These are phyloP conservation scores for Heliconius eleuchia DNA, from an alignment of 1,140 invertebrate species.

Conservation along the genomic window DNA sequence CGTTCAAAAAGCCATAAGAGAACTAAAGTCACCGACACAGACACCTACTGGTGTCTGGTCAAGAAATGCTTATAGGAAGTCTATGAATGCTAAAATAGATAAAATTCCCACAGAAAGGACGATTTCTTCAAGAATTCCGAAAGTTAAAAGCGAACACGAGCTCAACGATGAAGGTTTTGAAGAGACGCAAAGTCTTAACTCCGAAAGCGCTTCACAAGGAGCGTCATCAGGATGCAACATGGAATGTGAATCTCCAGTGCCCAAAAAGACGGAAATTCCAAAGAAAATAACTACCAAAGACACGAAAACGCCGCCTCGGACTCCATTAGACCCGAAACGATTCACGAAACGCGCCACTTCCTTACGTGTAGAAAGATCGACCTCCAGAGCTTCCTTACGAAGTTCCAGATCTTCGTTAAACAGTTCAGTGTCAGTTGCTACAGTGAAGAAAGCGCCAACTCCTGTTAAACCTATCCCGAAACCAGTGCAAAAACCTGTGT, in stretches of 20 bases:
- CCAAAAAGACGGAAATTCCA: conserved; percentile 69
- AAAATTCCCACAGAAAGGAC: conserved; percentile 55
- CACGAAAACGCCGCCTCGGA: conserved; percentile 63
- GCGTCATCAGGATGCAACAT: conserved; percentile 88
- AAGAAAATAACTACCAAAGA: conserved; percentile 76
- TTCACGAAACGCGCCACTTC: conserved; percentile 65
- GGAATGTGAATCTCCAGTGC: conserved; percentile 83
- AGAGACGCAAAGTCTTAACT: conserved; percentile 91
- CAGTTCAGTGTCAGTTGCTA: conserved; percentile 90
- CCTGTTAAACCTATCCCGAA: conserved; percentile 62
- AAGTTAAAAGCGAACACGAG: conserved; percentile 84
- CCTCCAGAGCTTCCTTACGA: conserved; percentile 86
- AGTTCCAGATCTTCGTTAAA: conserved; percentile 92
- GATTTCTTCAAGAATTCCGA: conserved; percentile 67
- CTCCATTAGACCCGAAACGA: conserved; percentile 64
- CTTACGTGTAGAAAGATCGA: conserved; percentile 69
- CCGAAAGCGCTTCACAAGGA: conserved; percentile 91
- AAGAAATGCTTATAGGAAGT: conserved; percentile 70
- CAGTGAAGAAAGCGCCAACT: conserved; percentile 84
- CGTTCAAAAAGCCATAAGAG: conserved; percentile 83
- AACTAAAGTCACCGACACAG: conserved; percentile 83
- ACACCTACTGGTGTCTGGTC: conserved; percentile 81
- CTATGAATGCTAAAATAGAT: conserved; percentile 56
- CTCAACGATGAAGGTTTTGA: conserved; percentile 94
- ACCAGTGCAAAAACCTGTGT: conserved; percentile 64